phyloP scores from a whole-genome alignment of 2,797 vertebrate genomes.

The Mionectes olivaceus region DNA sequence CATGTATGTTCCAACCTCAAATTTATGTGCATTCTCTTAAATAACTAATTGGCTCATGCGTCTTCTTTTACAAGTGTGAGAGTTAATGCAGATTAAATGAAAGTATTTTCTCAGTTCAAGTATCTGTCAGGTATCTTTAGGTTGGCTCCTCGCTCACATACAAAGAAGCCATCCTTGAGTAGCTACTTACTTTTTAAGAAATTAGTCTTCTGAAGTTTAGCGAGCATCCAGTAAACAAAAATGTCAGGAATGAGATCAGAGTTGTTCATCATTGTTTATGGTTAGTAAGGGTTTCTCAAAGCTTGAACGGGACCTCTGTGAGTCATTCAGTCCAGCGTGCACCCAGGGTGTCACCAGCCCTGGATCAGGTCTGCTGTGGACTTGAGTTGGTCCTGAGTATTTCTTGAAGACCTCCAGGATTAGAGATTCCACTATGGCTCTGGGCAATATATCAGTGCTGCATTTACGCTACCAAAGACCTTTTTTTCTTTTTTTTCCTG shows the following conservation, averaged over 20 bases:
- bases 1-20: neutral
- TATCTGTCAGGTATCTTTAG: neutral
- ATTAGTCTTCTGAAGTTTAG: neutral
- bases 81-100: neutral
- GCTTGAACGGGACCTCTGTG: neutral
- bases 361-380: neutral
- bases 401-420: neutral
- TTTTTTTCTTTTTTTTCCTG: neutral
- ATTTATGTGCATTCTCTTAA: neutral
- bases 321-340: neutral
- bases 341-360: neutral
- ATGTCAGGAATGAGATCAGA: neutral
- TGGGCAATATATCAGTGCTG: neutral
- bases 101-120: neutral
- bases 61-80: neutral
- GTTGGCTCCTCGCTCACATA: neutral
- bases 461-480: neutral
- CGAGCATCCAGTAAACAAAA: neutral
- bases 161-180: neutral
- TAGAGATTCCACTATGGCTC: rapidly evolving
- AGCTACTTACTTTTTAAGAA: neutral
- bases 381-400: neutral
- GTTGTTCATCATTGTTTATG: neutral
- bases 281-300: neutral
- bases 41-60: neutral